Conservation (phyloP, 1,140 invertebrate species). For the Cylas formicarius region DNA sequence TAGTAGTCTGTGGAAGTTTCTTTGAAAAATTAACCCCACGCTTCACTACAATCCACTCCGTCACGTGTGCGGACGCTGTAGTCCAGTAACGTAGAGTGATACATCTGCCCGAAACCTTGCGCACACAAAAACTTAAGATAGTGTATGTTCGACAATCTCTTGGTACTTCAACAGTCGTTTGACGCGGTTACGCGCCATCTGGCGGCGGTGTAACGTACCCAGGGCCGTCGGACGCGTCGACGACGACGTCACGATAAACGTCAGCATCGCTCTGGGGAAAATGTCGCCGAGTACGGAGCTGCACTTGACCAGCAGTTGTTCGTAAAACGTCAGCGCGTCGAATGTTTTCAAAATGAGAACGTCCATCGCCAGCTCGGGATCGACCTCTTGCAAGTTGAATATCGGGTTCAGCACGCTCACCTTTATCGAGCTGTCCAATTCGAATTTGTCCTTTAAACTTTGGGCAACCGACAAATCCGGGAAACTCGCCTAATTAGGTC, state of each 20-base stretch:
- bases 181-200: too few relatives aligned
- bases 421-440: conserved; percentile 15
- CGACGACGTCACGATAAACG: conserved; percentile 45
- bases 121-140: too few relatives aligned
- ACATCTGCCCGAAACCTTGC: too few relatives aligned
- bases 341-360: conserved; percentile 51
- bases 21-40: too few relatives aligned
- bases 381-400: conserved; percentile 35
- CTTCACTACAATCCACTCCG: too few relatives aligned
- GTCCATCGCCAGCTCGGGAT: conserved; percentile 41
- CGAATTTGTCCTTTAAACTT: conserved; percentile 14
- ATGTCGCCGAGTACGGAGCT: conserved; percentile 52
- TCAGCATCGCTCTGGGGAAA: conserved; percentile 50
- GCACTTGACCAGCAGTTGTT: conserved; percentile 55
- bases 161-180: too few relatives aligned
- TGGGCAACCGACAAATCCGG: conserved; percentile 20
- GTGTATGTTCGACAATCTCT: too few relatives aligned
- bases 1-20: too few relatives aligned
- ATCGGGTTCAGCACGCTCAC: conserved; percentile 34
- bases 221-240: conserved; percentile 42
- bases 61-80: too few relatives aligned
- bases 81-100: too few relatives aligned
- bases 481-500: conserved; percentile 27
- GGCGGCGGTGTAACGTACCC: conserved; percentile 42
- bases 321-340: conserved; percentile 51